Evolutionary conservation across 2,888 invertebrate genomes (phyloP).

Genomic region (Ceraclea dissimilis): DNA sequence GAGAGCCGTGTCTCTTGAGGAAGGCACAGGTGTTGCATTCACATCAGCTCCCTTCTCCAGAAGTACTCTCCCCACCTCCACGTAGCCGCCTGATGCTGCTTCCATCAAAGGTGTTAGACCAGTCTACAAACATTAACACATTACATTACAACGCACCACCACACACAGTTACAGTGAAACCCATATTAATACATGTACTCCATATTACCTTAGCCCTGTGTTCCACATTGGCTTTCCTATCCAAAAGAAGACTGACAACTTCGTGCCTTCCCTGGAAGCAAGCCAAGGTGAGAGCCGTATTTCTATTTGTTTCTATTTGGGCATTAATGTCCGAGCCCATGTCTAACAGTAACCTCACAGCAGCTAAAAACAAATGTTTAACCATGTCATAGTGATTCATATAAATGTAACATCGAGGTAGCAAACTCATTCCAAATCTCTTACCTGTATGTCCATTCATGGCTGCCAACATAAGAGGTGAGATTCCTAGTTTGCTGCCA

Average conservation of each 20-base stretch:
- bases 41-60: constrained; percentile 97
- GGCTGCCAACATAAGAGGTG: constrained; percentile 97
- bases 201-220: constrained; percentile 92
- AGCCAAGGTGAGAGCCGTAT: constrained; percentile 96
- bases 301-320: constrained; percentile 98
- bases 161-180: too few species aligned
- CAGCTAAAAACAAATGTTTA: constrained; percentile 45
- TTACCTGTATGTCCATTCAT: constrained; percentile 90
- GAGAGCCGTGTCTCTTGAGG: constrained; percentile 94
- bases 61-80: constrained; percentile 93
- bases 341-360: constrained; percentile 89
- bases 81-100: constrained; percentile 98
- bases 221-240: constrained; percentile 97
- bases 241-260: constrained; percentile 91
- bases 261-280: constrained; percentile 99
- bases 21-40: constrained; percentile 96
- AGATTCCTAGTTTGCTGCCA: constrained; percentile 95
- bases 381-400: too few species aligned
- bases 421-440: too few species aligned
- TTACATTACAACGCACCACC: too few species aligned
- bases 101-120: constrained; percentile 99
- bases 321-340: constrained; percentile 99
- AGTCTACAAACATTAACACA: constrained; percentile 50
- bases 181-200: too few species aligned
- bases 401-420: too few species aligned